Conservation (phyloP, 2,888 invertebrate species). For the Alsophila aescularia region DNA sequence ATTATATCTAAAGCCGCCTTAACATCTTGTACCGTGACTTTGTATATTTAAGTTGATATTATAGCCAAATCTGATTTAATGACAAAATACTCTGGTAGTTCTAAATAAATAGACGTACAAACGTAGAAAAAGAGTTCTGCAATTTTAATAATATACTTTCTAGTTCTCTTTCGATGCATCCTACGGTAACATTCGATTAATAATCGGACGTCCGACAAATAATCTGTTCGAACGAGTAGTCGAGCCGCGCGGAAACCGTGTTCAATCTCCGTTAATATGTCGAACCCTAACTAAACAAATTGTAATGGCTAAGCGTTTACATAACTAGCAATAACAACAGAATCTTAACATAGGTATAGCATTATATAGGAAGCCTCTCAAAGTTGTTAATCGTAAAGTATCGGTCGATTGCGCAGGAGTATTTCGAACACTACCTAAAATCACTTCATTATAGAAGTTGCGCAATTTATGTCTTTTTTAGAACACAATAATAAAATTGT, state of each 20-base stretch:
- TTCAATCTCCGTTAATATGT: background rate
- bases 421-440: slow-evolving; percentile 66
- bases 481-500: slow-evolving; percentile 68
- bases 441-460: slow-evolving; percentile 59
- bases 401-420: slow-evolving; percentile 44
- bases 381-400: slow-evolving; percentile 67
- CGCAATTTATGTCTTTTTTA: slow-evolving; percentile 76
- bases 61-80: background rate
- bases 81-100: no score
- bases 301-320: slow-evolving; percentile 80
- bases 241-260: background rate
- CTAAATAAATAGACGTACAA: no score
- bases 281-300: slow-evolving; percentile 70
- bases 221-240: background rate
- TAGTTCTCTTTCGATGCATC: no score
- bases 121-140: no score
- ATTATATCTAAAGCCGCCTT: background rate
- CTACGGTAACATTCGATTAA: no score
- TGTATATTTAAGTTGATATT: background rate
- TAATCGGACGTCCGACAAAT: background rate
- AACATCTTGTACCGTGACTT: background rate
- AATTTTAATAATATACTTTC: no score
- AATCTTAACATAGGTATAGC: slow-evolving; percentile 77
- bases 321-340: slow-evolving; percentile 83
- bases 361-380: slow-evolving; percentile 80